Conservation (phyloP, 2,797 vertebrate genomes). For the Calcarius lapponicus region DNA sequence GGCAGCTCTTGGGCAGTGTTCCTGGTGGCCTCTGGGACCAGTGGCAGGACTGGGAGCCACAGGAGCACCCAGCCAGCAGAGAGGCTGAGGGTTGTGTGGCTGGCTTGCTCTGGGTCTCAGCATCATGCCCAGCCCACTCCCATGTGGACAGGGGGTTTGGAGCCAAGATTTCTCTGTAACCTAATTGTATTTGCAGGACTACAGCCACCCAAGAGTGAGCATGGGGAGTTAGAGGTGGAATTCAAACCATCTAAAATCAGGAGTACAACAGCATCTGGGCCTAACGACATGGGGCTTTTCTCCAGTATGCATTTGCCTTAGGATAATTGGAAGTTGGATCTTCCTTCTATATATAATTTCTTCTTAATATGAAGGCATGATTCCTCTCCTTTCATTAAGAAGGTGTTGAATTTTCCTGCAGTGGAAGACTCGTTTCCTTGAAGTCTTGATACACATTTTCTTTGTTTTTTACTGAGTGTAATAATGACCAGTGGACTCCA, state of each 20-base stretch:
- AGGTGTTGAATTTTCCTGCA: neutral
- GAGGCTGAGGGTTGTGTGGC: neutral
- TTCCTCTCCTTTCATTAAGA: neutral
- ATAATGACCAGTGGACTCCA: neutral
- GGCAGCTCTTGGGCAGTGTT: neutral
- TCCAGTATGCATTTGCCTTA: neutral
- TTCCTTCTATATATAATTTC: neutral
- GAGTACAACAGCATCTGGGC: neutral
- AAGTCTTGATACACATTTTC: neutral
- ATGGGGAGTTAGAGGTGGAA: neutral
- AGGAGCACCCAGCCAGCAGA: neutral
- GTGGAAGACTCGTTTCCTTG: neutral
- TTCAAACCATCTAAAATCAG: neutral
- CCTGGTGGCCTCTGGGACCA: neutral
- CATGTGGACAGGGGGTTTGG: neutral
- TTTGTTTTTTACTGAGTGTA: neutral
- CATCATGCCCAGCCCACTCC: neutral
- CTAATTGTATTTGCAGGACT: neutral
- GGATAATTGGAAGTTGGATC: neutral
- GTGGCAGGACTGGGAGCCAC: neutral
- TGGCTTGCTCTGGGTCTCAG: neutral
- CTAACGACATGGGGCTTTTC: neutral
- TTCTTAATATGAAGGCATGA: neutral
- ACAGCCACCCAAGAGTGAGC: neutral
- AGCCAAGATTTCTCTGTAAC: neutral